A percentile compares a stretch with the other conserved stretches of the same genome.
Conservation (phyloP, 2,888 invertebrate species). For the Allacma fusca region DNA sequence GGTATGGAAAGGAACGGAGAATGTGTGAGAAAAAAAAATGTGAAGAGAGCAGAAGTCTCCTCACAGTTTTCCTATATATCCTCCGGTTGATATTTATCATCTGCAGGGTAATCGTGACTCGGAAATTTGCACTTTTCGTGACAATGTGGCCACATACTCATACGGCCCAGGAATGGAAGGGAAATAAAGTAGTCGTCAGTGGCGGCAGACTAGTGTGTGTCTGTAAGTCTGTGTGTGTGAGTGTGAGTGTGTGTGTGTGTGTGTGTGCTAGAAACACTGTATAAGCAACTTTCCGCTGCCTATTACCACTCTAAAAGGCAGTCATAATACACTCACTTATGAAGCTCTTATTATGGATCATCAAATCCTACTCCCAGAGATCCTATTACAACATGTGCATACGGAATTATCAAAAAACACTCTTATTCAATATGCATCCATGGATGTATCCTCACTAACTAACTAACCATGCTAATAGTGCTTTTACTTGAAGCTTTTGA, state of each 20-base stretch:
- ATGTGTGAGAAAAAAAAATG: slow-evolving; percentile 7
- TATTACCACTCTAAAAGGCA: not conserved
- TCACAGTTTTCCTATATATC: not conserved
- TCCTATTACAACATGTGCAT: not conserved
- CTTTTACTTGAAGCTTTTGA: not conserved
- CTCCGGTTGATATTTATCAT: slow-evolving; percentile 39
- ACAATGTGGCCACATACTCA: slow-evolving; percentile 36
- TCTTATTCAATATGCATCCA: not conserved
- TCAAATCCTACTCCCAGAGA: not conserved
- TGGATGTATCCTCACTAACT: not conserved
- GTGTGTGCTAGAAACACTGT: not conserved
- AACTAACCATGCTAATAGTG: not conserved
- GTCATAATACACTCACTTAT: not conserved
- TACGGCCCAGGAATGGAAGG: not conserved
- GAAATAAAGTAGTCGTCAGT: slow-evolving; percentile 7
- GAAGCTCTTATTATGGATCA: not conserved
- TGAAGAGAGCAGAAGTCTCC: slow-evolving; percentile 2
- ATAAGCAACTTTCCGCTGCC: not conserved
- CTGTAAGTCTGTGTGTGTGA: not conserved
- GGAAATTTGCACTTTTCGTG: slow-evolving; percentile 45
- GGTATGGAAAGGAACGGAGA: not conserved
- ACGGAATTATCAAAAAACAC: not conserved
- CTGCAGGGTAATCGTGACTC: slow-evolving; percentile 42
- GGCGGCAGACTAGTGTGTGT: not conserved
- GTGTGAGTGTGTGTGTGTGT: not conserved